Base-by-base conservation (phyloP, 2,797 vertebrate genomes). In the Neopelma chrysocephalum region DNA sequence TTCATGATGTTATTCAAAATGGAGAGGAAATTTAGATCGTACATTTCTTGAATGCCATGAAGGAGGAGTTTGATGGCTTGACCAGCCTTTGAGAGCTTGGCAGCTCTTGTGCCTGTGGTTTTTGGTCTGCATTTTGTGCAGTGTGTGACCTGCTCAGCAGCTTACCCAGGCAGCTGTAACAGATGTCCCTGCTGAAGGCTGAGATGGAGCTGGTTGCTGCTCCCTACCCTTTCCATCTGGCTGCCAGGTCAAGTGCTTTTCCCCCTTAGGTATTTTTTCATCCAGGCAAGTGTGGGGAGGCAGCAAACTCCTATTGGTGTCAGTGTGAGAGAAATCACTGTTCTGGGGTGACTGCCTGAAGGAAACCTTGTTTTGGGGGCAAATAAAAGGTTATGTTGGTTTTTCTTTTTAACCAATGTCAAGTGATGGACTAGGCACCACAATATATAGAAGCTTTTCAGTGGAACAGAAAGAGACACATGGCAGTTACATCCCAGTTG, bases 391-490 rank as follows among this genome's bases (percentile, higher is more conserved):
- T 23, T 9, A 6, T 48, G 13, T 15, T 25, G 77, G 47, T 1
- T 64, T 40, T 68, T 40, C 18, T 69, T 72, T 45, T 45, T 48
- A 40, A 29, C 15, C 11, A 23, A 29, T 79, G 18, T 73, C 10
- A 25, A 15, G 21, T 7, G 31, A n/a, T 56, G 36, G 36, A 51
- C 43, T 16, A 16, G 38, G 45, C 21, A 10, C 6, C 29, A 36
- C 0, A 1, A 6, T 11, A 10, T 2, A 2, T 11, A 32, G 66
- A 51, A 68, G 31, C 14, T 81, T 69, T 81, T 43, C 34, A 19
- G 31, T 15, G 43, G 51, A 78, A 12, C 32, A 54, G 60, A 15
- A 36, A 32, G 54, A 72, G 22, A 31, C 0, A 1, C 0, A 0
- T 0, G 3, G 29, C 15, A 3, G 29, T 57, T 77, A 53, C 12